Percentiles rank a stretch among this genome's conserved stretches.
phyloP scores from a whole-genome alignment of 30 jellyfish, hydroid and myxozoan species.

The Hydractinia symbiolongicarpus region DNA sequence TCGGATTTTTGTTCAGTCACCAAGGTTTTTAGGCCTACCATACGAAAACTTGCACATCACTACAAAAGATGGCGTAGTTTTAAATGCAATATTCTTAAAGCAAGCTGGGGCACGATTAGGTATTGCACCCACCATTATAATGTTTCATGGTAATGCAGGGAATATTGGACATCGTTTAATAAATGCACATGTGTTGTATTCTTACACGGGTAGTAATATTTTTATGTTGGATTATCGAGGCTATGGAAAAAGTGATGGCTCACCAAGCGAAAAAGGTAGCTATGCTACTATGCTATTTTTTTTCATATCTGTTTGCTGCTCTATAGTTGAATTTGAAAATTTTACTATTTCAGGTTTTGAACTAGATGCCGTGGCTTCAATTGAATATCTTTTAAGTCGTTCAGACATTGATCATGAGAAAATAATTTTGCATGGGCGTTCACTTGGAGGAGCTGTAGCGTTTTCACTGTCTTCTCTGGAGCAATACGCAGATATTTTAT shows the following conservation, averaged over 20 bases:
- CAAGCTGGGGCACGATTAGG: constrained; percentile 52
- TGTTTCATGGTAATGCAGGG: constrained; percentile 94
- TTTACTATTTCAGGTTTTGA: constrained; percentile 48
- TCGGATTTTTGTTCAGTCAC: constrained; percentile 75
- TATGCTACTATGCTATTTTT: neutral
- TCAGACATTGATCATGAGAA: constrained; percentile 69
- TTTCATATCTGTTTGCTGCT: neutral
- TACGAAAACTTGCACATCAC: constrained; percentile 67
- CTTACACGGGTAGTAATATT: constrained; percentile 76
- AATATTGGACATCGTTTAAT: constrained; percentile 77
- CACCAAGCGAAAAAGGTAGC: constrained; percentile 87
- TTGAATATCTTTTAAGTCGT: constrained; percentile 47
- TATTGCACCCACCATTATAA: constrained; percentile 59
- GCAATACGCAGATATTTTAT: constrained; percentile 39
- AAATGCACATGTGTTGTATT: constrained; percentile 62
- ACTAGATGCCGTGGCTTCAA: constrained; percentile 78
- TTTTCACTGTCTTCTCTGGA: constrained; percentile 51
- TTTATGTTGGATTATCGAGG: constrained; percentile 85
- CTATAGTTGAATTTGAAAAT: too few relatives aligned
- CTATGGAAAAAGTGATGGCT: constrained; percentile 85
- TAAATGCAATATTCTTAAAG: constrained; percentile 63
- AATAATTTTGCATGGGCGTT: constrained; percentile 65
- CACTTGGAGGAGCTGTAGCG: constrained; percentile 95
- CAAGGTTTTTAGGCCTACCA: constrained; percentile 76
- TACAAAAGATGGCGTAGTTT: constrained; percentile 60